phyloP scores from a whole-genome alignment of 2,113 vertebrate species.

The Prolemur simus region DNA sequence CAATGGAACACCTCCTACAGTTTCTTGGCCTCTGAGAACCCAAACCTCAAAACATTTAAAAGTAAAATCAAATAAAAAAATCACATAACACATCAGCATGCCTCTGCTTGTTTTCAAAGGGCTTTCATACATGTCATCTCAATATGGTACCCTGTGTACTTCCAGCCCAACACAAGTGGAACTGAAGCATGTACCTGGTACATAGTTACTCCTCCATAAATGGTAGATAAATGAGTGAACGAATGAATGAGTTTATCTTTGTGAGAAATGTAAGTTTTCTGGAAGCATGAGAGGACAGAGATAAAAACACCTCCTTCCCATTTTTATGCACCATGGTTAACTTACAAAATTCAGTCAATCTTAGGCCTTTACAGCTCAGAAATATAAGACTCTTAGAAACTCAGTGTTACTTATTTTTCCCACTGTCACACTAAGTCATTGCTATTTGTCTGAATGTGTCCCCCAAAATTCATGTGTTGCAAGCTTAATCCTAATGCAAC shows the following conservation, averaged over 20 bases:
- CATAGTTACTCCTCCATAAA: background rate
- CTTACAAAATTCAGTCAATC: background rate
- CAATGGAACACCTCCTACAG: background rate
- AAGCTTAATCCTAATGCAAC: background rate
- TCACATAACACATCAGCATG: background rate
- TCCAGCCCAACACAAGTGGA: background rate
- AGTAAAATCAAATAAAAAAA: background rate
- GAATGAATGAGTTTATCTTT: background rate
- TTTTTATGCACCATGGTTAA: background rate
- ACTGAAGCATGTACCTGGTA: background rate
- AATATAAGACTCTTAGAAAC: background rate
- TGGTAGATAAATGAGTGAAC: background rate
- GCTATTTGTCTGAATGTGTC: background rate
- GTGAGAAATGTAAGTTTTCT: background rate
- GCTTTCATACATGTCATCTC: background rate
- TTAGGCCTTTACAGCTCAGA: background rate
- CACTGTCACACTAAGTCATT: background rate
- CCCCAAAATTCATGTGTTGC: background rate
- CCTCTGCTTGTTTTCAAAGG: background rate
- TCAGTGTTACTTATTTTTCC: background rate
- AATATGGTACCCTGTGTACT: fast-evolving
- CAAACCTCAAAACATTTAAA: background rate
- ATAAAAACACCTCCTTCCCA: background rate
- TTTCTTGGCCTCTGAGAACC: background rate
- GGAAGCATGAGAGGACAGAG: background rate